Conservation (phyloP, 2,113 vertebrate species). For the Oreochromis aureus region DNA sequence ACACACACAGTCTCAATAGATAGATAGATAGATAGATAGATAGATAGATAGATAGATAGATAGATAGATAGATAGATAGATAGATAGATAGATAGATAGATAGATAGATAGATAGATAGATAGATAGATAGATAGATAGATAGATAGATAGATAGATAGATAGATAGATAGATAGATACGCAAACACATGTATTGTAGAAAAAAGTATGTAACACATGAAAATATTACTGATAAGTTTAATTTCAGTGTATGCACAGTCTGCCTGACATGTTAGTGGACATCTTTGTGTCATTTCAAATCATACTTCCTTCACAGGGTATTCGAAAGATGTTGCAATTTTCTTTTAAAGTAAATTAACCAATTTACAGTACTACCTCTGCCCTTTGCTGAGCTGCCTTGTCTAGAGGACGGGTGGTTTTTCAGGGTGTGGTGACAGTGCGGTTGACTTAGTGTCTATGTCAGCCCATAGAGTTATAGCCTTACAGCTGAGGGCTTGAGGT, state of each 20-base stretch:
- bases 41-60: not conserved
- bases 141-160: not conserved
- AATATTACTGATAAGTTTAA: not conserved
- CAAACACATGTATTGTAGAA: not conserved
- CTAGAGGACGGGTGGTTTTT: not conserved
- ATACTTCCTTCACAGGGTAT: not conserved
- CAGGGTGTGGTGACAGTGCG: conserved; percentile 40
- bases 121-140: not conserved
- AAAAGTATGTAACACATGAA: not conserved
- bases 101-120: not conserved
- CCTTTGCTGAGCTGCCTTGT: not conserved
- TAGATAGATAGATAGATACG: not conserved
- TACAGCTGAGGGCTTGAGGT: conserved; percentile 20
- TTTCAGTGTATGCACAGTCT: not conserved
- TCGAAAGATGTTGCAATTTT: not conserved
- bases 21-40: not conserved
- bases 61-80: not conserved
- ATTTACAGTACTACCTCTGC: not conserved
- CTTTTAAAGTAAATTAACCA: not conserved
- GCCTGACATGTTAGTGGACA: not conserved
- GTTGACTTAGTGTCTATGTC: conserved; percentile 37
- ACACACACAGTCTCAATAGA: not conserved
- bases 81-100: not conserved
- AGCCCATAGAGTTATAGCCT: conserved; percentile 30
- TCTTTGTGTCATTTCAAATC: not conserved